Percentiles rank a stretch among this genome's conserved stretches.
phyloP scores from a whole-genome alignment of 2,888 invertebrate genomes.

The Agapostemon virescens region DNA sequence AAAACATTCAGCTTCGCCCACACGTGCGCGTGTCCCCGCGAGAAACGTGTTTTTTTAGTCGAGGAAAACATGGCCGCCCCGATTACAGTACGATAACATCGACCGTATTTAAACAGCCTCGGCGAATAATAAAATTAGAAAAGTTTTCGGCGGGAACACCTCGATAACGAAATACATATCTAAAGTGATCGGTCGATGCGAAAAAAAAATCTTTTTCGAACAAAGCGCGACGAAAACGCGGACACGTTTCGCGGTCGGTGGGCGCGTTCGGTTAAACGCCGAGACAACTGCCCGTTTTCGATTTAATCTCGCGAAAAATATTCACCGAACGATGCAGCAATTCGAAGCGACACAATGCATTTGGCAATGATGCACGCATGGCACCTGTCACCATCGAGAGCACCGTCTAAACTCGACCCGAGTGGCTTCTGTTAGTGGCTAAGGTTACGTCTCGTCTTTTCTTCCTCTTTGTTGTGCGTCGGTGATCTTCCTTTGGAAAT shows the following conservation, averaged over 20 bases:
- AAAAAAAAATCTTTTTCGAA: background rate
- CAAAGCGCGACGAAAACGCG: constrained; percentile 17
- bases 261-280: background rate
- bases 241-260: background rate
- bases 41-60: constrained; percentile 55
- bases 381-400: constrained; percentile 36
- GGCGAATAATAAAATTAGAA: constrained; percentile 34
- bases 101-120: constrained; percentile 35
- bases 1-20: constrained; percentile 59
- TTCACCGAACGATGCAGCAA: constrained; percentile 11
- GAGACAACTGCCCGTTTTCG: background rate
- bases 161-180: constrained; percentile 38
- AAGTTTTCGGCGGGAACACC: constrained; percentile 30
- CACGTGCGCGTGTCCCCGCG: constrained; percentile 55
- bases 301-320: constrained; percentile 28
- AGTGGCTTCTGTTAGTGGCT: constrained; percentile 19
- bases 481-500: constrained; percentile 16
- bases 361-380: constrained; percentile 49
- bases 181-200: constrained; percentile 17
- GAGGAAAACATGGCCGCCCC: constrained; percentile 49
- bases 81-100: constrained; percentile 41
- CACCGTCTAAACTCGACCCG: constrained; percentile 10
- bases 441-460: constrained; percentile 14
- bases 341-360: constrained; percentile 17
- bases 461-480: constrained; percentile 6